These are phyloP conservation scores for Morpho deidamia DNA, from an alignment of 2,888 invertebrate genomes.

Conservation along the genomic window DNA sequence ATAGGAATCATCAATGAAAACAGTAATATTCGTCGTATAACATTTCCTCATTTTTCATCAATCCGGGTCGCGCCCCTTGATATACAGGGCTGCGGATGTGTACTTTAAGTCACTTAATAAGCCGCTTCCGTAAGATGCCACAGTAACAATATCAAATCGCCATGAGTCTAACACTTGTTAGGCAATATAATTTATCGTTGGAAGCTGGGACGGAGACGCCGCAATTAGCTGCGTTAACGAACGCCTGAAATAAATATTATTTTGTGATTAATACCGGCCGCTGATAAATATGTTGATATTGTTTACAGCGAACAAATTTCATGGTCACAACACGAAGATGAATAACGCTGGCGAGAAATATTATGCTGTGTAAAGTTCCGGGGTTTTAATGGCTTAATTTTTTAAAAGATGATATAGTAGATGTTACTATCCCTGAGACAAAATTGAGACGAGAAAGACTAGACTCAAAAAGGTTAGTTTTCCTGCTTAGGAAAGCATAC, in stretches of 20 bases:
- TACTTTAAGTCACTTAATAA: no score
- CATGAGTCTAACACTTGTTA: conserved; percentile 33
- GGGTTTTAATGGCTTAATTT: neutral
- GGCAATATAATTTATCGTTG: conserved; percentile 64
- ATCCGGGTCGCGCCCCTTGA: no score
- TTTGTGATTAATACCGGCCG: conserved; percentile 60
- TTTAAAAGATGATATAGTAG: no score
- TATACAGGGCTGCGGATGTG: no score
- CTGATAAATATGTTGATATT: conserved; percentile 64
- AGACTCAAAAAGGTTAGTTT: no score
- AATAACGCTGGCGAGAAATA: neutral
- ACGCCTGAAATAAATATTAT: conserved; percentile 74
- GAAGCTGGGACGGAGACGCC: conserved; percentile 59
- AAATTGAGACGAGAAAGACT: no score
- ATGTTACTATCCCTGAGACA: no score
- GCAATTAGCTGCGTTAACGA: conserved; percentile 75
- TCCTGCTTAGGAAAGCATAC: no score
- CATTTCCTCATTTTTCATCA: no score
- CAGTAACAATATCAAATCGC: conserved; percentile 11
- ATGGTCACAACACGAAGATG: conserved; percentile 16
- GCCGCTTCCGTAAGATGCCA: no score
- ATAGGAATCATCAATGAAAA: no score
- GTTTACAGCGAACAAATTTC: conserved; percentile 36
- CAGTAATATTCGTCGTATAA: no score
- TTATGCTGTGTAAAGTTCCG: neutral